Base-by-base conservation (phyloP, 2,888 invertebrate species). In the Altica lythri region DNA sequence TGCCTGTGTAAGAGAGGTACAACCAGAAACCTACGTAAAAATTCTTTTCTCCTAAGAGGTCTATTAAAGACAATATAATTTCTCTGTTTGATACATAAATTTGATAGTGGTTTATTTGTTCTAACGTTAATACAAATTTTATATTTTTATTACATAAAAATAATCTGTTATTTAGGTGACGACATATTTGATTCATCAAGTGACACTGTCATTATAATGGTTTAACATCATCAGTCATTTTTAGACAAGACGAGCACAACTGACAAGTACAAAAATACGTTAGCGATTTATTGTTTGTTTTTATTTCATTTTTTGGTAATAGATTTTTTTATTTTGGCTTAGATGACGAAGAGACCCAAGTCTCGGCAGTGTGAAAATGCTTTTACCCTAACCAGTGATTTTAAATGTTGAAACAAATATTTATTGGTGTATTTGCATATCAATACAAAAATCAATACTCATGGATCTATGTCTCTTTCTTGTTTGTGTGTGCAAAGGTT, bases 311-410 rank as follows among this genome's bases (percentile, higher is more conserved):
- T 45, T 18, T 10, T 42, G 19, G 53, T 29, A 47, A 50, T 46
- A 55, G 18, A 18, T 50, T 57, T 60, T 59, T 63, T 59, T 57
- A 61, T 70, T 72, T 67, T 72, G 71, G 79, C 77, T 57, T 79
- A 83, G 84, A 84, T 78, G 84, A 85, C 67, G 84, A 84, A 68
- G 84, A 84, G 70, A 81, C 84, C 49, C 85, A 84, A 76, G 84
- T 85, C 60, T 85, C 85, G 47, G 84, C 84, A 55, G 84, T 85
- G 60, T 77, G 69, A 74, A 68, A n/a, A n/a, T 47, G 44, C 49
- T 43, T 47, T 61, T 46, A 47, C 50, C 55, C 62, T 62, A 57
- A 52, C 68, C 68, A 68, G 69, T 69, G 69, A 67, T 62, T 57
- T 57, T 53, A 48, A 53, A 48, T 30, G 52, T 45, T 42, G 43